Conservation (phyloP, 1,140 invertebrate species). For the Panagrolaimus sp. region DNA sequence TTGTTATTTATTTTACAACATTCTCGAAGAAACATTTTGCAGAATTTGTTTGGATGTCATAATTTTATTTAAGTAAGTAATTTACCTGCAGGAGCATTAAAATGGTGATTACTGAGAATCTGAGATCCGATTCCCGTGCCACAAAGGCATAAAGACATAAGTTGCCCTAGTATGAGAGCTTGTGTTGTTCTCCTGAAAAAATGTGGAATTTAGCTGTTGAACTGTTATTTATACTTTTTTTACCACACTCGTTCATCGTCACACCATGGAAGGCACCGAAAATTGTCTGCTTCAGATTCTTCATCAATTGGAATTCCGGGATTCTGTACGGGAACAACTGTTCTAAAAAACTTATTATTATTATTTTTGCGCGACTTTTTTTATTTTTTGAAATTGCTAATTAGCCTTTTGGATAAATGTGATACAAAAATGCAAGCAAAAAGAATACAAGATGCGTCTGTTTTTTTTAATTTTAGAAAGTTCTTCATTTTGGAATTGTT, state of each 20-base stretch:
- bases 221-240: too few relatives aligned
- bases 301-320: slow-evolving; percentile 6
- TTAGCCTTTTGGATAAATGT: too few relatives aligned
- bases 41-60: background rate
- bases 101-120: slow-evolving; percentile 33
- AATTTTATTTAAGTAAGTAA: slow-evolving; percentile 11
- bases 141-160: slow-evolving; percentile 50
- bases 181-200: background rate
- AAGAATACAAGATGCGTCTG: too few relatives aligned
- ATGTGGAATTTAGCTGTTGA: background rate
- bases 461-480: too few relatives aligned
- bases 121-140: slow-evolving; percentile 49
- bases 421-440: too few relatives aligned
- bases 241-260: slow-evolving; percentile 4
- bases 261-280: background rate
- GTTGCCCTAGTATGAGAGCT: slow-evolving; percentile 19
- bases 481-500: too few relatives aligned
- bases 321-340: slow-evolving; percentile 2
- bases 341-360: background rate
- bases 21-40: background rate
- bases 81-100: slow-evolving; percentile 49
- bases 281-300: slow-evolving; percentile 7
- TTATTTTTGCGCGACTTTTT: too few relatives aligned
- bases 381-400: too few relatives aligned
- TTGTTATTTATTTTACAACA: background rate